Conservation (phyloP, 2,113 vertebrate species). For the Eurystomus gularis region DNA sequence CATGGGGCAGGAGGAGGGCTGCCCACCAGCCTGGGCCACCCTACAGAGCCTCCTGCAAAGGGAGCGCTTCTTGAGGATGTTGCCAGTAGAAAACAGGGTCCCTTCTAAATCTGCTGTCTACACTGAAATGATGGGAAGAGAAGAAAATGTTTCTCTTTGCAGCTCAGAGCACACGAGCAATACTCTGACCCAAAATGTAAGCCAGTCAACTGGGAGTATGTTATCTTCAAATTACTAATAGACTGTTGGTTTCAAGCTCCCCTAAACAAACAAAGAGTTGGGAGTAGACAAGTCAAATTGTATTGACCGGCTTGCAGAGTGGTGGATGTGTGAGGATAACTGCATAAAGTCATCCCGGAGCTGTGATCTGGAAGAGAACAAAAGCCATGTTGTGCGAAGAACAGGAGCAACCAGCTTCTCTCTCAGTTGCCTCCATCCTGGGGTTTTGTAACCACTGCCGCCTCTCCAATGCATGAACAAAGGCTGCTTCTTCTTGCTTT, state of each 20-base stretch:
- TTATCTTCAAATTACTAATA: neutral
- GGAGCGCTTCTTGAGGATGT: rapidly evolving
- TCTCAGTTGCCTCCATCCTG: neutral
- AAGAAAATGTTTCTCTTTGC: neutral
- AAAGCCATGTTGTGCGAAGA: neutral
- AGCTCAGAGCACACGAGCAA: neutral
- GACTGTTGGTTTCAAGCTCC: neutral
- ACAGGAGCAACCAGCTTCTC: neutral
- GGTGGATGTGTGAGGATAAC: rapidly evolving
- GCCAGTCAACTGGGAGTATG: neutral
- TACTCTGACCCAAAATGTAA: neutral
- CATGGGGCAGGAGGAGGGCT: neutral
- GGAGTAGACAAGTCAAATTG: neutral
- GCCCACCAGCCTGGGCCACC: rapidly evolving
- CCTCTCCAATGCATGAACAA: rapidly evolving
- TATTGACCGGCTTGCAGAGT: neutral
- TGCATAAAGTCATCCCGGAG: neutral
- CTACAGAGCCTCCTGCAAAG: neutral
- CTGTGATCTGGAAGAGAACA: neutral
- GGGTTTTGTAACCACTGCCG: neutral
- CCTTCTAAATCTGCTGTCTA: neutral
- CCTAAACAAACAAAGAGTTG: neutral
- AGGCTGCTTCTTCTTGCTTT: neutral
- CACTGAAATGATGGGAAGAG: neutral
- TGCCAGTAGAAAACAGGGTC: neutral